These are phyloP conservation scores for Eumeta japonica DNA, from an alignment of 1,140 invertebrate genomes.

Conservation along the genomic window DNA sequence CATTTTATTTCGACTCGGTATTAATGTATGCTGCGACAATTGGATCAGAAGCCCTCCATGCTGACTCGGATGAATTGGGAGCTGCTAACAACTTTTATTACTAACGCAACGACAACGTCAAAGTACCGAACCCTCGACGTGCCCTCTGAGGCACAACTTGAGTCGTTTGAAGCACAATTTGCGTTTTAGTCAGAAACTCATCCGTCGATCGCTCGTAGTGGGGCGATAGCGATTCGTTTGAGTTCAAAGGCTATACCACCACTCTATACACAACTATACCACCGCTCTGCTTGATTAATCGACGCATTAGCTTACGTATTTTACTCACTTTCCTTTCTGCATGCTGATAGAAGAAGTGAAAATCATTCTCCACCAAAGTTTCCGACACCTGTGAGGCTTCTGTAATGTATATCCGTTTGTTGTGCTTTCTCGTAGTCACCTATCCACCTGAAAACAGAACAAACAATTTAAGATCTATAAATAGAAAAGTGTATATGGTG, in stretches of 20 bases:
- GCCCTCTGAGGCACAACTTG: not conserved
- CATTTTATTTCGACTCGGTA: too few species aligned
- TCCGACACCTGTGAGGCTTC: constrained; percentile 76
- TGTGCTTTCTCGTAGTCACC: constrained; percentile 68
- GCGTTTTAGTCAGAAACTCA: too few species aligned
- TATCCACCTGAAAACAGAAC: constrained; percentile 67
- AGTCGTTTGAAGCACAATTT: not conserved
- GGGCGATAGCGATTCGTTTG: not conserved
- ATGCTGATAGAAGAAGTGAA: constrained; percentile 75
- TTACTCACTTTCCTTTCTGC: constrained; percentile 73
- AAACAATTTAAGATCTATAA: constrained; percentile 1
- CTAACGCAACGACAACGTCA: too few species aligned
- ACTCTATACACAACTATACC: not conserved
- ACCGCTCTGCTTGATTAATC: too few species aligned
- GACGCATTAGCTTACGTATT: not conserved
- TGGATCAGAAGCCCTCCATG: too few species aligned
- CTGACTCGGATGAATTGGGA: too few species aligned
- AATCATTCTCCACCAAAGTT: constrained; percentile 94
- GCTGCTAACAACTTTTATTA: too few species aligned
- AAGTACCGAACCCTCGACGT: too few species aligned
- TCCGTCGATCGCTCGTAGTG: too few species aligned
- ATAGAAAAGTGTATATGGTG: not conserved
- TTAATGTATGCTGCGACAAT: too few species aligned
- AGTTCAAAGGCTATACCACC: not conserved
- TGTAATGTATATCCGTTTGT: constrained; percentile 80